Conservation (phyloP, 2,888 invertebrate species). For the Archips xylosteana region DNA sequence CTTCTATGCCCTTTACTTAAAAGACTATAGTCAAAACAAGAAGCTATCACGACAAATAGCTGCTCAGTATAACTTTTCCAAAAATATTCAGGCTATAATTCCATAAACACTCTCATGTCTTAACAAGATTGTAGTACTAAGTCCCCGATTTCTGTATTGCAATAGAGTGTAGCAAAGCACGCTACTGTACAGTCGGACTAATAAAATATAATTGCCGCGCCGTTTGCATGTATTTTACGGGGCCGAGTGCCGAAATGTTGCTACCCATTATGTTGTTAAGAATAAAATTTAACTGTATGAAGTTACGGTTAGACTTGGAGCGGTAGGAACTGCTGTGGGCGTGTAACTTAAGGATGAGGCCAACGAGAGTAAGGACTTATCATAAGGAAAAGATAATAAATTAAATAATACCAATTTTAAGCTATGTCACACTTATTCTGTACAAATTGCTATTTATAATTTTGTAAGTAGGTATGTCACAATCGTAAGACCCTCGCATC, state of each 20-base stretch:
- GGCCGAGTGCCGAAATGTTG: conserved; percentile 41
- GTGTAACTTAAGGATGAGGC: neutral
- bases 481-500: too few relatives aligned
- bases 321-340: conserved; percentile 4
- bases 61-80: too few relatives aligned
- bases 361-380: too few relatives aligned
- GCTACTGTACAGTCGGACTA: conserved; percentile 40
- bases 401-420: too few relatives aligned
- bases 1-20: too few relatives aligned
- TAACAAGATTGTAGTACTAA: conserved; percentile 27
- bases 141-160: conserved; percentile 28
- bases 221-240: conserved; percentile 39
- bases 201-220: conserved; percentile 46
- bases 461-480: too few relatives aligned
- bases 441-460: too few relatives aligned
- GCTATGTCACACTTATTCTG: too few relatives aligned
- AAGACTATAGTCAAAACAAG: too few relatives aligned
- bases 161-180: conserved; percentile 33
- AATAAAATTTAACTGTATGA: conserved; percentile 37
- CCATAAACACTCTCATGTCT: neutral
- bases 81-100: neutral
- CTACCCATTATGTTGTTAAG: conserved; percentile 43
- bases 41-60: too few relatives aligned
- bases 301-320: conserved; percentile 22
- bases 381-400: too few relatives aligned